Conservation (phyloP, 2,888 invertebrate species). For the Brenthis ino region DNA sequence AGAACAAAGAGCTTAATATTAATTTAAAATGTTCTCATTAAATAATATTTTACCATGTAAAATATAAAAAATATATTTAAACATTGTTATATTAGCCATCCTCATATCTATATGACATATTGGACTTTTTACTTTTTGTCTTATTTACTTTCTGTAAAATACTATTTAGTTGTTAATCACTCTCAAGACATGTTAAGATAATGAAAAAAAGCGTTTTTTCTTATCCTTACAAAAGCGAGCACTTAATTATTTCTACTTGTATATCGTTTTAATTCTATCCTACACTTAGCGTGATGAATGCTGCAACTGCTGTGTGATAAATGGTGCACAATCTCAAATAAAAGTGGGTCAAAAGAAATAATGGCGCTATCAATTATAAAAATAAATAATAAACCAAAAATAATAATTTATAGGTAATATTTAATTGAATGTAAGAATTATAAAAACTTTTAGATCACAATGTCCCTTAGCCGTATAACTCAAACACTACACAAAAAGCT, state of each 20-base stretch:
- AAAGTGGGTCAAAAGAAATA: constrained; percentile 46
- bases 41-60: too few species aligned
- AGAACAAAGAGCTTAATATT: too few species aligned
- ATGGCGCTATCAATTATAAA: constrained; percentile 23
- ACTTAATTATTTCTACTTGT: constrained; percentile 39
- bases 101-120: too few species aligned
- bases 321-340: constrained; percentile 50
- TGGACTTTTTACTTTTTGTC: too few species aligned
- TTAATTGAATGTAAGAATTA: background rate
- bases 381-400: background rate
- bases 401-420: background rate
- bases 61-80: too few species aligned
- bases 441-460: background rate
- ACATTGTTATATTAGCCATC: too few species aligned
- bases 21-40: too few species aligned
- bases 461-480: too few species aligned
- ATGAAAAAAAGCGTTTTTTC: constrained; percentile 4
- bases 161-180: background rate
- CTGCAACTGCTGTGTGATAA: constrained; percentile 58
- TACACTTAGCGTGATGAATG: constrained; percentile 66
- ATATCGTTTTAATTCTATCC: constrained; percentile 58
- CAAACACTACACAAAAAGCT: too few species aligned
- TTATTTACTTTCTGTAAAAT: too few species aligned
- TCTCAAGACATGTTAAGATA: background rate
- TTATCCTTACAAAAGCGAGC: constrained; percentile 16